phyloP scores from a whole-genome alignment of 2,888 invertebrate genomes.

The Listrodromus nycthemerus region DNA sequence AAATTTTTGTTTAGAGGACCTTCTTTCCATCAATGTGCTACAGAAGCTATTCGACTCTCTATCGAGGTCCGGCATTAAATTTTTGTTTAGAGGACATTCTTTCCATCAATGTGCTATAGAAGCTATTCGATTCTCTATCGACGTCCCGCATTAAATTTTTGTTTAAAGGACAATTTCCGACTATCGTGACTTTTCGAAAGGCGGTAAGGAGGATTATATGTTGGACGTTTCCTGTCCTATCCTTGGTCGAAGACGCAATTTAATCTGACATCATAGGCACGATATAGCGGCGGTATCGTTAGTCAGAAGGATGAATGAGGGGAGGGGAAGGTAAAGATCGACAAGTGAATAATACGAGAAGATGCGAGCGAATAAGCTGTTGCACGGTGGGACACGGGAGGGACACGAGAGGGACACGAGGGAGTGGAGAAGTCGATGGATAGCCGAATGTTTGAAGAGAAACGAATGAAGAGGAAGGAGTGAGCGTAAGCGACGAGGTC shows the following conservation, averaged over 20 bases:
- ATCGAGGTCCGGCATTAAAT: no score
- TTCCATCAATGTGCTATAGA: no score
- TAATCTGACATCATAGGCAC: slow-evolving; percentile 6
- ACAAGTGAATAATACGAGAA: slow-evolving; percentile 39
- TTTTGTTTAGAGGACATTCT: no score
- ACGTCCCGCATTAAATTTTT: no score
- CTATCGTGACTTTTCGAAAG: background rate
- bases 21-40: no score
- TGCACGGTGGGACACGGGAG: slow-evolving; percentile 8
- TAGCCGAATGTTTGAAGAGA: slow-evolving; percentile 39
- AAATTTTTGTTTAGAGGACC: no score
- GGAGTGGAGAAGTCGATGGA: background rate
- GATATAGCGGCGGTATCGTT: slow-evolving; percentile 4
- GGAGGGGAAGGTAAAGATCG: slow-evolving; percentile 29
- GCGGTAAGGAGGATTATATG: background rate
- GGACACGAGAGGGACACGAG: background rate
- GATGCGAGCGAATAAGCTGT: slow-evolving; percentile 34
- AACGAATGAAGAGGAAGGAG: slow-evolving; percentile 57
- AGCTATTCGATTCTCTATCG: background rate
- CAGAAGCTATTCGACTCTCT: no score
- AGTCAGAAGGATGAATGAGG: slow-evolving; percentile 1
- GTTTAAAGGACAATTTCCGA: no score
- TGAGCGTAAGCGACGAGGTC: slow-evolving; percentile 77
- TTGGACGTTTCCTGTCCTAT: background rate
- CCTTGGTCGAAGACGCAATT: background rate